Evolutionary conservation across 2,113 vertebrate genomes (phyloP), one percentile per base, ranked within the genome.

Genomic region (Oplegnathus fasciatus): DNA sequence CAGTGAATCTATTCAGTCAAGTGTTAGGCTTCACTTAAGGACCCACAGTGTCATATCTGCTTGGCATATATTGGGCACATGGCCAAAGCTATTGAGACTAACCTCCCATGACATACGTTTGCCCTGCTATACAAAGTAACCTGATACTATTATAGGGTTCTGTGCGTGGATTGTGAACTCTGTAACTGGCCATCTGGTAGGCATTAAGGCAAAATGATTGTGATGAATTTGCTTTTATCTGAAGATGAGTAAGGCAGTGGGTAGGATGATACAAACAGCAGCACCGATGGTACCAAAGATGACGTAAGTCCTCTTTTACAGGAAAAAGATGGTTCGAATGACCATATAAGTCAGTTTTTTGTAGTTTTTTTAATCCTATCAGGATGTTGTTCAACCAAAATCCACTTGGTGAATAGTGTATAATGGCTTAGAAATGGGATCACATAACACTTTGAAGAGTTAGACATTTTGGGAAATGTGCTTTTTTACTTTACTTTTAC

Each of bases 151-250:
- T 80, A 77, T 68, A 74, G 52, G 40, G 67, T 75, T 75, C 40
- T 46, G 66, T n/a, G n/a, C n/a, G n/a, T 79, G 86, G 58, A 79
- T 84, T 52, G n/a, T 68, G 69, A 86, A 82, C 28, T 82, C 46
- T 2, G 57, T 82, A 83, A 71, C 67, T 62, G 75, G 50, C 70
- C 88, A 90, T 91, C 83, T 93, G 85, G 75, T 66, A n/a, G 58
- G 72, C 72, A 81, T 88, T 79, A 86, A 15, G 26, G 44, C 50
- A 80, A 87, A 85, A 78, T 78, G 37, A 84, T 78, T 70, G n/a
- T 74, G 69, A 88, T 86, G 55, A 82, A 89, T 90, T 80, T 40
- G 70, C 62, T 84, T 86, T 83, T 79, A 75, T 80, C 72, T 78
- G 37, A 77, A 71, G 70, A 75, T 83, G 52, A 86, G 80, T 65